Evolutionary conservation across 2,888 invertebrate genomes (phyloP).

Genomic region (Syrista parreyssii): DNA sequence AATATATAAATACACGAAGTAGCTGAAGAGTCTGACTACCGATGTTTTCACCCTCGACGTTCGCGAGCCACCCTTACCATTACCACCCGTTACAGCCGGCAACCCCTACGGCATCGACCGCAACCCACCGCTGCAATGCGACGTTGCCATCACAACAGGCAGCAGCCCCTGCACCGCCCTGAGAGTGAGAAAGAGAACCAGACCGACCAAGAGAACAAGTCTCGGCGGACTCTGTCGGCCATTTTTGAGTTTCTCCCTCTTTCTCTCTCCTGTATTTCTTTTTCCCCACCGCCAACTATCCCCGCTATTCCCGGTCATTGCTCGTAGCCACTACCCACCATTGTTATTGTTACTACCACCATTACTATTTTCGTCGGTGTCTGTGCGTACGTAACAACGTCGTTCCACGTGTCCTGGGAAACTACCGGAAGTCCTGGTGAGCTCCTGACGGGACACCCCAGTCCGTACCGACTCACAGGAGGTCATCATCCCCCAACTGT

Average conservation of each 20-base stretch:
- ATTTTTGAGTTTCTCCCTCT: slow-evolving; percentile 13
- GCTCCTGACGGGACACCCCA: too few relatives aligned
- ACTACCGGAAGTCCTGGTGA: too few relatives aligned
- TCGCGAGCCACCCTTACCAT: slow-evolving; percentile 31
- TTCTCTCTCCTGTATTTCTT: slow-evolving; percentile 8
- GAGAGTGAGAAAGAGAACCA: background rate
- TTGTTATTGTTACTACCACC: too few relatives aligned
- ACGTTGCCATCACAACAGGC: slow-evolving; percentile 67
- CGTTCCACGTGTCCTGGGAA: too few relatives aligned
- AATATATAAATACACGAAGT: too few relatives aligned
- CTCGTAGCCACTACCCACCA: too few relatives aligned
- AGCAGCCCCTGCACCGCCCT: slow-evolving; percentile 51
- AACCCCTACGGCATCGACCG: slow-evolving; percentile 62
- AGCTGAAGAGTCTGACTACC: too few relatives aligned
- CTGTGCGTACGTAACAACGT: too few relatives aligned
- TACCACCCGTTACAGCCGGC: slow-evolving; percentile 27
- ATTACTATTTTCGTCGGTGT: too few relatives aligned
- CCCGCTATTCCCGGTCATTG: background rate
- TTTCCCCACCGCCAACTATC: slow-evolving; percentile 19
- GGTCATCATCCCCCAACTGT: too few relatives aligned
- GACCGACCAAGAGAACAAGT: background rate
- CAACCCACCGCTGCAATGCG: slow-evolving; percentile 66
- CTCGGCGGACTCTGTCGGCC: slow-evolving; percentile 7
- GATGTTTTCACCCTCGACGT: slow-evolving; percentile 12
- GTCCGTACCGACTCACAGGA: too few relatives aligned